Evolutionary conservation across 2,888 invertebrate genomes (phyloP), one percentile per base, ranked within the genome.

Genomic region (Drosophila falleni): DNA sequence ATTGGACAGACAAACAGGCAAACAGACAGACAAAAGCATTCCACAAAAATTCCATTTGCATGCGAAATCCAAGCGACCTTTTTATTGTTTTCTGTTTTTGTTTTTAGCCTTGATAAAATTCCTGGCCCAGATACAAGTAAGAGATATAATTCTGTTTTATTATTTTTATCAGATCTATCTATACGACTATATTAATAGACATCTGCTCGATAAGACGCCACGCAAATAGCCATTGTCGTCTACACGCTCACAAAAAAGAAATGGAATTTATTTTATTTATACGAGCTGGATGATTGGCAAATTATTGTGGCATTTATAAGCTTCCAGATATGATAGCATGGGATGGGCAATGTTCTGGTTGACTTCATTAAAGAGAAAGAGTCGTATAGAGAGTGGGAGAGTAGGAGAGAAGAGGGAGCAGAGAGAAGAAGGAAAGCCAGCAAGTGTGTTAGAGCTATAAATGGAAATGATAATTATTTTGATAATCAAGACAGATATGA

Each of bases 261-360:
- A 33, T 37, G 47, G 53, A 65, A 65, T 78, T 78, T 60, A 23
- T 65, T 74, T 80, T 70, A 65, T 80, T 72, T 66, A 71, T 78
- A 63, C 49, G 46, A 71, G 50, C 47, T 67, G 26, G 15, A 74
- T 80, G 78, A 82, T 82, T 80, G 80, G 78, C 75, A 80, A 82
- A 78, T 82, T 80, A 75, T 55, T 62, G 56, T 19, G 56, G 55
- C 62, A 70, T 78, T 80, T 74, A 68, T 71, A 68, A 58, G 61
- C 68, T 62, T 49, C 37, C 33, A 64, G 64, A 81, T 80, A 79
- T 85, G 82, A 85, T 77, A 74, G 62, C 66, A 15, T 35, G 47
- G 69, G 67, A 83, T 83, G 66, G 78, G 54, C 58, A 13, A 35
- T 35, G 13, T 35, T 23, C 53, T n/a, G 3, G 13, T 23, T 46